phyloP scores from a whole-genome alignment of 1,140 invertebrate genomes.

The Drosophila ironensis region DNA sequence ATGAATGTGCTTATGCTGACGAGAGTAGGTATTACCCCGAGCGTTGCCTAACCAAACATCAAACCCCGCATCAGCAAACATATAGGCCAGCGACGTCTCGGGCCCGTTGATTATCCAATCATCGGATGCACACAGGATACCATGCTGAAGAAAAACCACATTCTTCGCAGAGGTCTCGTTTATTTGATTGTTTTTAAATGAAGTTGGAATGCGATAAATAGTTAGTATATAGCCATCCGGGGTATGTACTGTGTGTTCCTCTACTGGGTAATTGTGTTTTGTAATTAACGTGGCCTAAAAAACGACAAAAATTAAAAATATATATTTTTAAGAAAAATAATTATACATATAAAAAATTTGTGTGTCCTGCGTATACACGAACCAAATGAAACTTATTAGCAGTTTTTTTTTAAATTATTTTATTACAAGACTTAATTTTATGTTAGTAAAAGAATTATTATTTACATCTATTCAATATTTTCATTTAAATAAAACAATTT shows the following conservation, averaged over 20 bases:
- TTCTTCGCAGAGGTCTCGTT: conserved; percentile 30
- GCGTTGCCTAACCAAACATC: conserved; percentile 87
- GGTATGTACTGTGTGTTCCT: conserved; percentile 83
- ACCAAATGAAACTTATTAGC: background rate
- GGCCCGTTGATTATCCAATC: conserved; percentile 89
- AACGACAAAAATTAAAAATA: background rate
- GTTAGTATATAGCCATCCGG: conserved; percentile 84
- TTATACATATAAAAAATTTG: background rate
- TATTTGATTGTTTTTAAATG: conserved; percentile 39
- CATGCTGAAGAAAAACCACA: conserved; percentile 89
- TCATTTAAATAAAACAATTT: background rate
- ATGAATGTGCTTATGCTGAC: conserved; percentile 84
- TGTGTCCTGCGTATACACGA: no score
- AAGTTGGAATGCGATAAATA: conserved; percentile 83
- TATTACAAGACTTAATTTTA: background rate
- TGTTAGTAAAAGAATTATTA: no score
- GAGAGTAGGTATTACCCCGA: conserved; percentile 87
- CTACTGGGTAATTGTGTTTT: conserved; percentile 85
- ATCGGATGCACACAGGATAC: conserved; percentile 88
- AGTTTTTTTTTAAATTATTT: background rate
- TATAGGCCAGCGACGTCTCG: conserved; percentile 83
- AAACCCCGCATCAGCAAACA: conserved; percentile 87
- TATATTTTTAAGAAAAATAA: background rate
- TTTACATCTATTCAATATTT: background rate
- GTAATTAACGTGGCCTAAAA: conserved; percentile 80